A percentile compares a stretch with the other conserved stretches of the same genome.
These are phyloP conservation scores for Grallaria varia DNA, from an alignment of 2,113 vertebrate species.

Conservation along the genomic window DNA sequence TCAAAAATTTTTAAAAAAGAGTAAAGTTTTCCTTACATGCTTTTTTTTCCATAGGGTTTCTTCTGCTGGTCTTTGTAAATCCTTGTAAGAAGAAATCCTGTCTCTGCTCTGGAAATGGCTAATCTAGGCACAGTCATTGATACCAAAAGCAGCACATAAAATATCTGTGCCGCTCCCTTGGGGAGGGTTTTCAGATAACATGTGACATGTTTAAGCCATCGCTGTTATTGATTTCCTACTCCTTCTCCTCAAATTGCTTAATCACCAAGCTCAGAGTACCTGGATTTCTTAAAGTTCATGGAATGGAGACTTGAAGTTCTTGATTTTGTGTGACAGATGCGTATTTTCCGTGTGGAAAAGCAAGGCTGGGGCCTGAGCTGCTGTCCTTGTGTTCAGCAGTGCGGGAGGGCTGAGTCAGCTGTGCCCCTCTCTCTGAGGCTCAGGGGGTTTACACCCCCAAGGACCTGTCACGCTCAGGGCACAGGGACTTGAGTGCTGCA, in stretches of 20 bases:
- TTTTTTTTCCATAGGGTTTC: not conserved
- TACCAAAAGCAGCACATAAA: not conserved
- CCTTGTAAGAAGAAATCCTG: not conserved
- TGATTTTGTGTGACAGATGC: not conserved
- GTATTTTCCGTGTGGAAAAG: not conserved
- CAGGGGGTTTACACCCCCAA: not conserved
- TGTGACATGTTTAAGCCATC: not conserved
- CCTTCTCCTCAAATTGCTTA: not conserved
- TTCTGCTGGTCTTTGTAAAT: not conserved
- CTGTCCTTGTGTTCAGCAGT: not conserved
- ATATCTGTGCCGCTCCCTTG: not conserved
- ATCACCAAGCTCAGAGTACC: not conserved
- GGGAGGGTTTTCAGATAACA: not conserved
- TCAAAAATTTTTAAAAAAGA: not conserved
- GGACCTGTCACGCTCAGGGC: not conserved
- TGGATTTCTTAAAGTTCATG: not conserved
- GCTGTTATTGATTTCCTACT: not conserved
- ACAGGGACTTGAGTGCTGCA: not conserved
- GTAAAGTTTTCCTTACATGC: not conserved
- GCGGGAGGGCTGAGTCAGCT: not conserved
- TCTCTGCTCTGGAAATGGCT: not conserved
- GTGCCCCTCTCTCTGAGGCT: not conserved
- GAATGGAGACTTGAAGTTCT: not conserved
- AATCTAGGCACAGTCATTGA: not conserved
- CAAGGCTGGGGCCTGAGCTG: not conserved